These are phyloP conservation scores for Brotula barbata DNA, from an alignment of 2,797 vertebrate genomes.

Conservation along the genomic window DNA sequence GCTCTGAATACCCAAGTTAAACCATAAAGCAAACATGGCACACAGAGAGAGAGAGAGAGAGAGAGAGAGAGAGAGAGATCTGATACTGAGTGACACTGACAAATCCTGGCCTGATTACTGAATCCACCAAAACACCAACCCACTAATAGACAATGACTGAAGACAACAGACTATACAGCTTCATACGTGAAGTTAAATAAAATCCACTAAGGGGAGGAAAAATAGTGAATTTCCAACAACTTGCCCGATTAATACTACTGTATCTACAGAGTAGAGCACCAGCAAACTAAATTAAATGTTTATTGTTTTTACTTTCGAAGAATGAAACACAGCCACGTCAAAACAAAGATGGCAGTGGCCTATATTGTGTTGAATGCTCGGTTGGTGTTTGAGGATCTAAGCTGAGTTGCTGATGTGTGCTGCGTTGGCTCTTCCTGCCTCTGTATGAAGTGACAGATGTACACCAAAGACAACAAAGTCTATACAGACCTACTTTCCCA, in stretches of 20 bases:
- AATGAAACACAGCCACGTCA: constrained; percentile 23
- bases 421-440: constrained; percentile 49
- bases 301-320: neutral
- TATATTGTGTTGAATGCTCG: constrained; percentile 55
- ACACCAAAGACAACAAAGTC: constrained; percentile 62
- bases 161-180: neutral
- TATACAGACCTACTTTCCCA: constrained; percentile 58
- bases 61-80: constrained; percentile 11
- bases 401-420: constrained; percentile 54
- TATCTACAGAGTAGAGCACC: neutral
- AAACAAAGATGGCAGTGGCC: constrained; percentile 32
- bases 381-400: constrained; percentile 53
- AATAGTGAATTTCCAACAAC: neutral
- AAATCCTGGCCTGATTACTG: constrained; percentile 43
- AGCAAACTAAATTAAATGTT: too few species aligned
- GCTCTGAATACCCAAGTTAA: constrained; percentile 44
- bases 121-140: constrained; percentile 13
- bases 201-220: neutral
- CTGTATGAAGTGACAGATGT: constrained; percentile 70
- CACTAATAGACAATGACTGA: constrained; percentile 9
- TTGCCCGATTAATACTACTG: neutral
- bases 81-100: constrained; percentile 13
- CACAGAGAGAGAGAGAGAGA: neutral
- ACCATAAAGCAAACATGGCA: constrained; percentile 31
- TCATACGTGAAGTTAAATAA: neutral